Conservation (phyloP, 2,888 invertebrate genomes). For the Vandiemenella viatica region DNA sequence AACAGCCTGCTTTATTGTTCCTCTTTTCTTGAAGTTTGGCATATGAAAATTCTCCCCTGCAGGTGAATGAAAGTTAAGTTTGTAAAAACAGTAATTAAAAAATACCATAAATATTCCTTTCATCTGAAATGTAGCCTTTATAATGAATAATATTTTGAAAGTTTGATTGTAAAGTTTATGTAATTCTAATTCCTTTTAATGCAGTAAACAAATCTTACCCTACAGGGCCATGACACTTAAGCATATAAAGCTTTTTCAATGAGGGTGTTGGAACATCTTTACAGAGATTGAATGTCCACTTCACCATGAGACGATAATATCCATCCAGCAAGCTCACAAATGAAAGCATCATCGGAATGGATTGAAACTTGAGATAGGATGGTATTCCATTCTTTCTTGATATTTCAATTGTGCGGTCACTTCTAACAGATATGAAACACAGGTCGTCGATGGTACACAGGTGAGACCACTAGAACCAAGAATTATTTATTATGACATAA, state of each 20-base stretch:
- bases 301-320: conserved; percentile 71
- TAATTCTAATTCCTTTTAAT: too few relatives aligned
- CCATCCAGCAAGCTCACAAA: conserved; percentile 73
- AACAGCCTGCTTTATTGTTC: conserved; percentile 58
- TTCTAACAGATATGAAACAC: conserved; percentile 59
- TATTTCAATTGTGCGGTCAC: conserved; percentile 56
- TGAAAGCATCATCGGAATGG: conserved; percentile 49
- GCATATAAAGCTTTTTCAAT: conserved; percentile 48
- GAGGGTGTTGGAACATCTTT: conserved; percentile 68
- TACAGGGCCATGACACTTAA: conserved; percentile 81
- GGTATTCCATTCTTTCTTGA: conserved; percentile 64
- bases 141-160: background rate
- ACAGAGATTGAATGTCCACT: conserved; percentile 84
- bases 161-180: too few relatives aligned
- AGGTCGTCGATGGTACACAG: conserved; percentile 71
- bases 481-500: background rate
- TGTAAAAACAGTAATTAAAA: too few relatives aligned
- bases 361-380: conserved; percentile 53
- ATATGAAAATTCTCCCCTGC: conserved; percentile 68
- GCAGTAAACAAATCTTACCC: too few relatives aligned
- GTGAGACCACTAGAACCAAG: conserved; percentile 45
- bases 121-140: background rate
- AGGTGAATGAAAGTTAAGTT: conserved; percentile 20
- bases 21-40: conserved; percentile 68
- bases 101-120: background rate